Evolutionary conservation across 2,888 invertebrate species (phyloP).

Genomic region (Tiliacea citrago): DNA sequence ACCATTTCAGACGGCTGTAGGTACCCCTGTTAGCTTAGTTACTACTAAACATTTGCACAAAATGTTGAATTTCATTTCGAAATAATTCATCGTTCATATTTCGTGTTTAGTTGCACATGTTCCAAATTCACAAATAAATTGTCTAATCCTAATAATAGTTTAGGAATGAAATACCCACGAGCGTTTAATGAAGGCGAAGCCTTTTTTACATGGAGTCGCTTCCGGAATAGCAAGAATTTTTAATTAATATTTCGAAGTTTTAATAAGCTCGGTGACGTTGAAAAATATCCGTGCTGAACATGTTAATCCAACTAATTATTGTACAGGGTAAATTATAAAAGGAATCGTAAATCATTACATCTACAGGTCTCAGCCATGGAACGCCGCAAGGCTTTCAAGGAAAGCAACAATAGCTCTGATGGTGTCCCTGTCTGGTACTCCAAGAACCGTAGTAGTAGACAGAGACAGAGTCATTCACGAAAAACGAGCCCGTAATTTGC

Average conservation of each 20-base stretch:
- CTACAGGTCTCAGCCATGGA: constrained; percentile 79
- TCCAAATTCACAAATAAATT: constrained; percentile 54
- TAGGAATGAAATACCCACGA: constrained; percentile 37
- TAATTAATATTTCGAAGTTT: constrained; percentile 77
- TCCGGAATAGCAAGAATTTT: constrained; percentile 72
- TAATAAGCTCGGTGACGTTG: constrained; percentile 80
- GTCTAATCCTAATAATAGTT: constrained; percentile 42
- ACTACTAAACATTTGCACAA: constrained; percentile 68
- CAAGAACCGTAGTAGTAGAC: constrained; percentile 72
- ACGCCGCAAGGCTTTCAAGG: constrained; percentile 83
- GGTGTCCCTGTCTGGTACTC: constrained; percentile 79
- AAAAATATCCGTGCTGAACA: constrained; percentile 83
- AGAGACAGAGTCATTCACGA: constrained; percentile 83
- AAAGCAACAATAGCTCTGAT: constrained; percentile 81
- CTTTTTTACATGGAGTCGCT: constrained; percentile 66
- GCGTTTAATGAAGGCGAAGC: constrained; percentile 38
- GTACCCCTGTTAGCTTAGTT: constrained; percentile 70
- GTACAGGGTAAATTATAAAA: constrained; percentile 87
- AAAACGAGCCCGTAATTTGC: constrained; percentile 88
- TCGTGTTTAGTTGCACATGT: constrained; percentile 53
- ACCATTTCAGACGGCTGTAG: constrained; percentile 80
- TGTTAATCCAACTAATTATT: constrained; percentile 88
- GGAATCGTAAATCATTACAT: constrained; percentile 85
- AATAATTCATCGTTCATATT: constrained; percentile 65
- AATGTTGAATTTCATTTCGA: constrained; percentile 60